Conservation (phyloP, 1,140 invertebrate genomes). For the Aphaenogaster rudis region DNA sequence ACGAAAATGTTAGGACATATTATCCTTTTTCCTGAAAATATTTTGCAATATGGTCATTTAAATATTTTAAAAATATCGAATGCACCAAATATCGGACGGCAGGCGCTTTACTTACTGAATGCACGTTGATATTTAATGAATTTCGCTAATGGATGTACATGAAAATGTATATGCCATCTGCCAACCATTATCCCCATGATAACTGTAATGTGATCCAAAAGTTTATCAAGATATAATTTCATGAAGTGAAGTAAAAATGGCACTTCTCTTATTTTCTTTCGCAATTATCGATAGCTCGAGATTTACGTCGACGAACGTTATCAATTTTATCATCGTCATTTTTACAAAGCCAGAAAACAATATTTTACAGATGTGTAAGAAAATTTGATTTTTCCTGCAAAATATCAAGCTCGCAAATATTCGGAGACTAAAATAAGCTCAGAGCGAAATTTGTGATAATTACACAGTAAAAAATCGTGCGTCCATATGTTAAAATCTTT, state of each 20-base stretch:
- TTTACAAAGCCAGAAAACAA: no score
- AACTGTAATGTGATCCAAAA: not conserved
- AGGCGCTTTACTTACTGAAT: constrained; percentile 26
- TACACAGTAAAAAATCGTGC: not conserved
- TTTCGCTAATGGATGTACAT: constrained; percentile 40
- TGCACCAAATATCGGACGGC: no score
- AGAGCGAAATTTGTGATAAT: not conserved
- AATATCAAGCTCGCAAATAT: not conserved
- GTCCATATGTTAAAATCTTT: no score
- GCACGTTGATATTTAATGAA: constrained; percentile 39
- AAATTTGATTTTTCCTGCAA: not conserved
- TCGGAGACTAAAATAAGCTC: not conserved
- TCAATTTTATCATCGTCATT: not conserved
- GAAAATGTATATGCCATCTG: constrained; percentile 14
- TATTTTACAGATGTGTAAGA: not conserved
- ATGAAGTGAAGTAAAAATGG: not conserved
- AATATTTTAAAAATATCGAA: constrained; percentile 41
- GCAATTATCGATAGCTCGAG: not conserved
- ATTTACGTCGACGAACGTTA: not conserved
- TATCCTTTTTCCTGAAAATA: constrained; percentile 6
- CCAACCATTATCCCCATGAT: constrained; percentile 21
- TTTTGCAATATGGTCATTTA: constrained; percentile 14
- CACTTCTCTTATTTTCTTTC: not conserved
- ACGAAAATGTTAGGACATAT: constrained; percentile 2
- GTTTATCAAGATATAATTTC: not conserved